These are phyloP conservation scores for Rhea americana DNA, from an alignment of 2,113 vertebrate genomes.

Conservation along the genomic window DNA sequence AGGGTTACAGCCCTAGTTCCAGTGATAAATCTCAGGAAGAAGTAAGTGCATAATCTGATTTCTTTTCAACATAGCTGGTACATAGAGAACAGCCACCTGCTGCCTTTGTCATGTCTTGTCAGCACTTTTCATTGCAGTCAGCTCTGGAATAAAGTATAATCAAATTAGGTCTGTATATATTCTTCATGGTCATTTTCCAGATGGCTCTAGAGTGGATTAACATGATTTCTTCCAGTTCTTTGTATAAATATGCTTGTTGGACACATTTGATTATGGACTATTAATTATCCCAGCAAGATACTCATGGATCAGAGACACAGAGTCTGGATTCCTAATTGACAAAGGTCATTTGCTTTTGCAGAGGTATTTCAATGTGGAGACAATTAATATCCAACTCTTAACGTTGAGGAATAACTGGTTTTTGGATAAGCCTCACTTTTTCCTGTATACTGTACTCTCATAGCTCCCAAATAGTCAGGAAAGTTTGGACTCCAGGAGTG, in stretches of 20 bases:
- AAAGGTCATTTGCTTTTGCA: neutral
- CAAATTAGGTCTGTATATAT: neutral
- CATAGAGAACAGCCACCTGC: neutral
- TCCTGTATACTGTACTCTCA: conserved; percentile 24
- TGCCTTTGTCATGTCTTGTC: neutral
- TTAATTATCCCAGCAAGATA: neutral
- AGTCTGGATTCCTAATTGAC: neutral
- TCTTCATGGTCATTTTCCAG: neutral
- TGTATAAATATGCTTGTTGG: neutral
- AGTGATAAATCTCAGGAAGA: neutral
- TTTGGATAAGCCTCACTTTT: conserved; percentile 32
- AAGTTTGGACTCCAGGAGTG: conserved; percentile 47
- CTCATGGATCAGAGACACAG: neutral
- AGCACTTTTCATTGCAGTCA: neutral
- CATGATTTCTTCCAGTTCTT: neutral
- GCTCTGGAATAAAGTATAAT: neutral
- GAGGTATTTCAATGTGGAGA: neutral
- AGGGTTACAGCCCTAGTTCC: neutral
- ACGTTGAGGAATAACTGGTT: neutral
- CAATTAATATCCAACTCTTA: neutral
- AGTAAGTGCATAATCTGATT: neutral
- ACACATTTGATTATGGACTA: neutral
- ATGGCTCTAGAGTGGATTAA: neutral
- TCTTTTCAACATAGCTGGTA: neutral
- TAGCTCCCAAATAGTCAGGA: conserved; percentile 8